These are phyloP conservation scores for Meteorus cinctellus DNA, from an alignment of 2,888 invertebrate species.

Conservation along the genomic window DNA sequence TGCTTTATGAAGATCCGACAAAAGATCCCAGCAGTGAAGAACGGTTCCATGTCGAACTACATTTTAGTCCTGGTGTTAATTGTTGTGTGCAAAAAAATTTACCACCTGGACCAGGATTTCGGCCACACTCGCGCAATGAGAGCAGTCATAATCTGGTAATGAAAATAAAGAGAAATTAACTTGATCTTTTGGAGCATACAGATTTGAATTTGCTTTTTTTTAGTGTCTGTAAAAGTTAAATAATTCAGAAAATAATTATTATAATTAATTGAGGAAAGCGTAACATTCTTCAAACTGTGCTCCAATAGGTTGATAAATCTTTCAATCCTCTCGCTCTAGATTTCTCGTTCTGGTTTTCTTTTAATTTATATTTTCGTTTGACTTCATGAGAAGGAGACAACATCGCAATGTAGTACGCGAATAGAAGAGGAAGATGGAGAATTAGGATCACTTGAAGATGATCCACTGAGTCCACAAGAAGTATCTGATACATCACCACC, in stretches of 20 bases:
- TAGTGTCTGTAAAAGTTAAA: too few species aligned
- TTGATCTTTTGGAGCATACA: not conserved
- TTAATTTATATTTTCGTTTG: conserved; percentile 18
- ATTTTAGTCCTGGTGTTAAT: conserved; percentile 98
- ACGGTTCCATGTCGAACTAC: conserved; percentile 97
- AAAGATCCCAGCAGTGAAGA: conserved; percentile 94
- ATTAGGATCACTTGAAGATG: conserved; percentile 66
- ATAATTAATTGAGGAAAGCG: not conserved
- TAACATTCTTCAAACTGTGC: too few species aligned
- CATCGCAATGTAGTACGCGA: conserved; percentile 74
- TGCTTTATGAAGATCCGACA: conserved; percentile 99
- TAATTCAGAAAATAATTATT: too few species aligned
- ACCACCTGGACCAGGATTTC: conserved; percentile 93
- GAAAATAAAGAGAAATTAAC: conserved; percentile 50
- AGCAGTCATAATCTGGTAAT: conserved; percentile 75
- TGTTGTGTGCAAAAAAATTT: conserved; percentile 96
- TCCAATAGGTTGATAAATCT: too few species aligned
- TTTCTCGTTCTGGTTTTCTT: conserved; percentile 13
- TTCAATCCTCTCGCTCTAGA: too few species aligned
- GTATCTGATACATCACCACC: conserved; percentile 61
- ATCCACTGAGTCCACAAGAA: conserved; percentile 57
- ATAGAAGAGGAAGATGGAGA: conserved; percentile 79
- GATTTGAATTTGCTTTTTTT: too few species aligned
- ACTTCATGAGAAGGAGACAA: conserved; percentile 47
- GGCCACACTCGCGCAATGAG: conserved; percentile 93